Conservation (phyloP, 2,113 vertebrate genomes). For the Bos javanicus region DNA sequence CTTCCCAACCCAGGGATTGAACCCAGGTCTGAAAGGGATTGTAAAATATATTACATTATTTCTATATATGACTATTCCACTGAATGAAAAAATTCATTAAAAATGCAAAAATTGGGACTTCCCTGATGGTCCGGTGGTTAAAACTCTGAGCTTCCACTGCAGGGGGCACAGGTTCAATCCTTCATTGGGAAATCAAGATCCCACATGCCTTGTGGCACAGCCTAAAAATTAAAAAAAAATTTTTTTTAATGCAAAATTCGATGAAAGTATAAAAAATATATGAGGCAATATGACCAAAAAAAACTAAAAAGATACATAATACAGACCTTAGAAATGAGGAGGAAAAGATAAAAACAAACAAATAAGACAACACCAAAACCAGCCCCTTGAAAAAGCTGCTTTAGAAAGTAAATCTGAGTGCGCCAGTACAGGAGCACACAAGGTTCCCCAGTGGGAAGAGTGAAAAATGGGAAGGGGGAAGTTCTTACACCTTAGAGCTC, state of each 20-base stretch:
- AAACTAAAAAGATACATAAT: background rate
- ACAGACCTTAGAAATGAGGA: background rate
- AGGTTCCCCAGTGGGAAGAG: background rate
- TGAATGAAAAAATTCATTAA: background rate
- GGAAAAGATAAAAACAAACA: background rate
- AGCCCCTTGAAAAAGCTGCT: background rate
- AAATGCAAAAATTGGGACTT: background rate
- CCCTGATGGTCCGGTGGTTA: accelerated
- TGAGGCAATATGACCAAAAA: background rate
- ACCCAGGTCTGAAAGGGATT: background rate
- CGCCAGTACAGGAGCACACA: no score
- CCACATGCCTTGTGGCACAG: background rate
- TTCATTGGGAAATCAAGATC: background rate
- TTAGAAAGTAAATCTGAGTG: background rate
- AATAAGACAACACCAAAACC: background rate
- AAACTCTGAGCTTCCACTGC: background rate
- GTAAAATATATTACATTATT: background rate
- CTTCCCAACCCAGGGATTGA: background rate
- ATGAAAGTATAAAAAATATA: background rate
- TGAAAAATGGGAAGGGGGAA: background rate
- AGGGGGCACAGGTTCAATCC: background rate
- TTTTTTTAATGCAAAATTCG: background rate
- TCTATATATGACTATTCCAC: background rate
- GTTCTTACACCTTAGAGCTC: background rate
- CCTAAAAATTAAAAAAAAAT: background rate